Evolutionary conservation across 2,888 invertebrate genomes (phyloP), one percentile per base, ranked within the genome.

Genomic region (Melitaea athalia): DNA sequence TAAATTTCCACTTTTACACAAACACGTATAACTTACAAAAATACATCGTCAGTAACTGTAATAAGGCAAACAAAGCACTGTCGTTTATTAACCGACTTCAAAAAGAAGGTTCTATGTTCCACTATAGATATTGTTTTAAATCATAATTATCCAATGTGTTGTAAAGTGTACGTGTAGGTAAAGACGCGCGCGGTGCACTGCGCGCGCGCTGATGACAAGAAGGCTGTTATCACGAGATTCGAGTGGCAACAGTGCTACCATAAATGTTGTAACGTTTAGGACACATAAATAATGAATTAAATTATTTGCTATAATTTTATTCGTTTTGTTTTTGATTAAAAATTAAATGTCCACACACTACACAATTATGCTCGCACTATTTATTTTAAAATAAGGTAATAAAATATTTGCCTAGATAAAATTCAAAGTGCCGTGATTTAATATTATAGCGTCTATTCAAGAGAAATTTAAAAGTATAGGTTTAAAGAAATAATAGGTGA

Each of bases 141-240:
- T 45, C 60, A 24, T 55, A 61, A 24, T 42, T 59, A 43, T 64
- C 15, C 15, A 42, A 55, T 45, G 8, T 7, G 10, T 15, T 24
- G 38, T 38, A 8, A 38, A 38, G 38, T 38, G 38, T 3, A 38
- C n/a, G 0, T 11, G 49, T 57, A 67, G 49, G 63, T 63, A 57
- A 62, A 71, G 79, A 84, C 83, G 81, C 87, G 89, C 85, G 79
- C 86, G 79, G 79, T 79, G 78, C 82, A 83, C 72, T 80, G 89
- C 89, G 87, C 88, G 71, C 63, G 85, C 86, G 89, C 85, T 78
- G 87, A 86, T 86, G 81, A 81, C 81, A 76, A 75, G 77, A 79
- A 81, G 66, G 70, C 70, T 87, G 83, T 88, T 91, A 91, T 89
- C 91, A 87, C 82, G 82, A 86, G 82, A 69, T 72, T 74, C 63